Evolutionary conservation across 2,888 invertebrate species (phyloP), one percentile per base, ranked within the genome.

Genomic region (Metalampra italica): DNA sequence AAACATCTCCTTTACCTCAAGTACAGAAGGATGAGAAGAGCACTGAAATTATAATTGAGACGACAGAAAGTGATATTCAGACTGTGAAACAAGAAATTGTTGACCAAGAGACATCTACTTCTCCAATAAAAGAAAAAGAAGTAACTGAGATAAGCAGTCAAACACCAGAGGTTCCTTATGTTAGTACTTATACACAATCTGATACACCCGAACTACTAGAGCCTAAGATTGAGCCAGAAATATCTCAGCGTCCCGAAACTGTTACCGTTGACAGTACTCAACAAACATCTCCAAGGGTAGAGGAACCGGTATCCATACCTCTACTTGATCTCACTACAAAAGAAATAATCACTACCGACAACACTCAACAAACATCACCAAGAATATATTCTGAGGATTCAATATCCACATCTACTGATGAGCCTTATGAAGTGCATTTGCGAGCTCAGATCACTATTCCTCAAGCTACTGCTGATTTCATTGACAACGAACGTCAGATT

Each of bases 371-470:
- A 77, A 93, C 93, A 11, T 91, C 92, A 29, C 92, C 94, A 2
- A 90, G 92, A 55, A 74, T 89, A 12, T 78, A 83, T 34, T 91
- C 91, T 45, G 90, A 88, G 56, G 85, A 86, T 57, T 87, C 87
- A 0, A 80, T 88, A 47, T 84, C 90, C 3, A 88, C 88, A 47
- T 90, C 90, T 1, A 86, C 86, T 4, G 91, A 91, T 53, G 91
- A 91, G 56, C 87, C 90, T 11, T 92, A 91, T 57, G 92, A 92
- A 82, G 86, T 92, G n/a, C 91, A 91, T 56, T 82, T 92, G 29
- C 78, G 91, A 60, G 91, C 92, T 37, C 88, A 90, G 52, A 88
- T 92, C 14, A 86, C 91, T 0, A 90, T 93, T 51, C 91, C 91
- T 38, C 79, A 84, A 69, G 68, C 70, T 44, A 84, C 71, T 7